Conservation (phyloP, 2,113 vertebrate genomes). For the Plestiodon gilberti region DNA sequence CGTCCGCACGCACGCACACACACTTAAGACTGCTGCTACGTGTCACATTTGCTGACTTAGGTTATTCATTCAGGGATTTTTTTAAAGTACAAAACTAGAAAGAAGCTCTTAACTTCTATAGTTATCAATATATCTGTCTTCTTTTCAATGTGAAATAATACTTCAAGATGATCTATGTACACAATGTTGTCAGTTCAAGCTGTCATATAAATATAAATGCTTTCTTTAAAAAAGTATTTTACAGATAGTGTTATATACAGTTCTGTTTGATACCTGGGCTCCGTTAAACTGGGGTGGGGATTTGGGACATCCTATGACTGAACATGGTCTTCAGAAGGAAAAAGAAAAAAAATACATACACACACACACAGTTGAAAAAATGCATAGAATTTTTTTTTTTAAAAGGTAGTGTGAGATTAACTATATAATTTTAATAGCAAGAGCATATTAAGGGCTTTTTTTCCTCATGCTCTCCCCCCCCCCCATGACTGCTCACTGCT, state of each 20-base stretch:
- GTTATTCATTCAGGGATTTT: slow-evolving; percentile 69
- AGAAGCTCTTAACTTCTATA: slow-evolving; percentile 90
- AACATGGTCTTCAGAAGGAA: slow-evolving; percentile 48
- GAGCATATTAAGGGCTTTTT: not conserved
- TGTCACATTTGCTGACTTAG: slow-evolving; percentile 63
- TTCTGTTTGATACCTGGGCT: slow-evolving; percentile 81
- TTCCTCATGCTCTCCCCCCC: slow-evolving; percentile 20
- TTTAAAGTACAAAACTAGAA: slow-evolving; percentile 92
- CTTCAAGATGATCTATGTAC: slow-evolving; percentile 94
- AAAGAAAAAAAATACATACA: slow-evolving; percentile 48
- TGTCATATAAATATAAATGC: slow-evolving; percentile 90
- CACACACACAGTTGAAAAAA: slow-evolving; percentile 38
- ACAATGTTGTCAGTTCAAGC: slow-evolving; percentile 90
- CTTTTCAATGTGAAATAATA: slow-evolving; percentile 99
- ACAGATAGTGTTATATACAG: slow-evolving; percentile 87
- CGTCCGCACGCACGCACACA: slow-evolving; percentile 66
- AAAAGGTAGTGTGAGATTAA: slow-evolving; percentile 57
- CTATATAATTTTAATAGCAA: slow-evolving; percentile 5
- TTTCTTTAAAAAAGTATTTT: slow-evolving; percentile 80
- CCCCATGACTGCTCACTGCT: slow-evolving; percentile 27
- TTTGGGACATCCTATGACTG: slow-evolving; percentile 3
- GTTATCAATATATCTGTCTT: slow-evolving; percentile 87
- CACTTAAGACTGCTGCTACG: slow-evolving; percentile 69
- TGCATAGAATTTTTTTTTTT: slow-evolving; percentile 52
- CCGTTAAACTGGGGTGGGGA: slow-evolving; percentile 52